A percentile compares a stretch with the other conserved stretches of the same genome.
Conservation (phyloP, 2,113 vertebrate species). For the Catharus bicknelli region DNA sequence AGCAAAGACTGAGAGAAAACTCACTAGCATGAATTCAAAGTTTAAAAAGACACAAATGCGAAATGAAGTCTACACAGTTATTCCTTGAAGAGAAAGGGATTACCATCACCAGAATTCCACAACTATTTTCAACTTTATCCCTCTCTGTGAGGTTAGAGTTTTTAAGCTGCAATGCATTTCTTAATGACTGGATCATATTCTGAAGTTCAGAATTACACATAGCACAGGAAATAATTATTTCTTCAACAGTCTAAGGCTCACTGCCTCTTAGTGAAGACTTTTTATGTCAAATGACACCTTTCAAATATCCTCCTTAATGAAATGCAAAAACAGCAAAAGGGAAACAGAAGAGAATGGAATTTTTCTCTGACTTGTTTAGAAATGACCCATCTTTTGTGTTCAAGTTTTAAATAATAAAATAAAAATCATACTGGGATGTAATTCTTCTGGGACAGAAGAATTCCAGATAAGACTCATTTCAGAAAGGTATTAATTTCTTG, state of each 20-base stretch:
- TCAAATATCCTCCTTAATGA: neutral
- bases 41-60: neutral
- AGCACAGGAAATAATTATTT: conserved; percentile 44
- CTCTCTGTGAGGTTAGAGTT: neutral
- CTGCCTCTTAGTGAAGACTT: neutral
- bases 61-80: neutral
- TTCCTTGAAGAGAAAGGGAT: neutral
- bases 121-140: conserved; percentile 5
- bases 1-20: neutral
- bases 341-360: neutral
- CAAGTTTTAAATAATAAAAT: neutral
- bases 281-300: neutral
- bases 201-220: conserved; percentile 30
- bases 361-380: neutral
- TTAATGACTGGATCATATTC: conserved; percentile 15
- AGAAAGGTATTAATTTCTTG: neutral
- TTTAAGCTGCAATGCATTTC: conserved; percentile 18
- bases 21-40: neutral
- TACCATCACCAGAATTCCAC: neutral
- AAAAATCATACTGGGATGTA: neutral
- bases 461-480: neutral
- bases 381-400: neutral
- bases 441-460: neutral
- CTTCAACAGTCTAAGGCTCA: neutral
- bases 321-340: neutral